Conservation (phyloP, 92 coral and sea anemone species). For the Heliopora coerulea region DNA sequence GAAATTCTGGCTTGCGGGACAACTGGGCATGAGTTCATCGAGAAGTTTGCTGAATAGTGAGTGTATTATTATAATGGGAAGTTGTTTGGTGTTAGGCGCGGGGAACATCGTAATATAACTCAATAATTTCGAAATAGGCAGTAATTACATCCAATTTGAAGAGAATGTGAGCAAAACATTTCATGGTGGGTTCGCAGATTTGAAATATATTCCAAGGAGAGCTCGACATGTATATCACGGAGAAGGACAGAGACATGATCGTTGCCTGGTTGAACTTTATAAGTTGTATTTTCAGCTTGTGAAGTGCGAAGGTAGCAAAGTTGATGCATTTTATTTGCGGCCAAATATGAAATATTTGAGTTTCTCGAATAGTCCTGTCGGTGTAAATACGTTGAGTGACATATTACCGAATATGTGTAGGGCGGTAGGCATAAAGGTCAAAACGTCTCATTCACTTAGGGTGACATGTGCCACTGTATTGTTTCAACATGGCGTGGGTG, state of each 20-base stretch:
- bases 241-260: constrained; percentile 38
- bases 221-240: constrained; percentile 59
- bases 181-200: constrained; percentile 56
- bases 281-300: constrained; percentile 49
- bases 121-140: constrained; percentile 49
- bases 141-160: constrained; percentile 57
- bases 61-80: constrained; percentile 55
- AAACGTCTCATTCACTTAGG: constrained; percentile 44
- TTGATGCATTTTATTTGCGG: constrained; percentile 50
- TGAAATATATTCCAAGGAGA: constrained; percentile 53
- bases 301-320: constrained; percentile 39
- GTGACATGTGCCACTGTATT: constrained; percentile 42
- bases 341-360: constrained; percentile 40
- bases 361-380: constrained; percentile 34
- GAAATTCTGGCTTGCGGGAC: constrained; percentile 57
- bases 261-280: constrained; percentile 57
- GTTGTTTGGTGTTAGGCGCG: constrained; percentile 54
- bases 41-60: constrained; percentile 53
- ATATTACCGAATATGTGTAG: constrained; percentile 46
- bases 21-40: constrained; percentile 58
- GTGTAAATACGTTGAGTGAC: constrained; percentile 34
- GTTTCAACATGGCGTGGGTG: constrained; percentile 29
- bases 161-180: constrained; percentile 61
- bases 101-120: constrained; percentile 52
- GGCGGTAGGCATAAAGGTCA: constrained; percentile 36